Percentiles rank a stretch among this genome's conserved stretches.
These are phyloP conservation scores for Endomychus coccineus DNA, from an alignment of 2,888 invertebrate species.

Conservation along the genomic window DNA sequence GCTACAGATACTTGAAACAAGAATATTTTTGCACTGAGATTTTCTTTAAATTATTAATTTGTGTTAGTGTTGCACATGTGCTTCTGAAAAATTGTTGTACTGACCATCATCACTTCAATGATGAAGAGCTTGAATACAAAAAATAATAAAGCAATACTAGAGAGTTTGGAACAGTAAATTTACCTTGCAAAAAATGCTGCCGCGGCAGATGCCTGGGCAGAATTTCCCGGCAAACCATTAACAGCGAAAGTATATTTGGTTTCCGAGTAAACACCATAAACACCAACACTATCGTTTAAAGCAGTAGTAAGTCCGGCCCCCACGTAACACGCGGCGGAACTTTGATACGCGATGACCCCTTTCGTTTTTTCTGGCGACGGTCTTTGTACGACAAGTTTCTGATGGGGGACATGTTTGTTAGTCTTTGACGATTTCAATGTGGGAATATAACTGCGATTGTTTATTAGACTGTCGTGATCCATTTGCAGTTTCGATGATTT, in stretches of 20 bases:
- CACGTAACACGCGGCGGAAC: conserved; percentile 29
- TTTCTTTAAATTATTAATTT: too few relatives aligned
- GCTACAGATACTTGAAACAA: too few relatives aligned
- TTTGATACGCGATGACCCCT: conserved; percentile 30
- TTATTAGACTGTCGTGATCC: conserved; percentile 12
- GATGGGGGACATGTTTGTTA: conserved; percentile 2
- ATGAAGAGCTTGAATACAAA: too few relatives aligned
- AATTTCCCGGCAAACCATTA: conserved; percentile 46
- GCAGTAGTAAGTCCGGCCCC: conserved; percentile 24
- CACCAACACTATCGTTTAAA: conserved; percentile 15
- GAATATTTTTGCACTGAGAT: too few relatives aligned
- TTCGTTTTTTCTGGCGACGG: conserved; percentile 6
- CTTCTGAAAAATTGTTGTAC: too few relatives aligned
- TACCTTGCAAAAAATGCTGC: conserved; percentile 56
- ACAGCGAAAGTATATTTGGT: conserved; percentile 51
- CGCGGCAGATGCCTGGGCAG: conserved; percentile 51
- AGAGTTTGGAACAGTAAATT: conserved; percentile 26
- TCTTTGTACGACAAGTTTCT: neutral
- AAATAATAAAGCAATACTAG: too few relatives aligned
- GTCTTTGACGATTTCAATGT: conserved; percentile 3
- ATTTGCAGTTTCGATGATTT: conserved; percentile 8
- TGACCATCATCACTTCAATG: too few relatives aligned
- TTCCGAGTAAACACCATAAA: conserved; percentile 43
- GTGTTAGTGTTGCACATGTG: too few relatives aligned
- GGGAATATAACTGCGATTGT: conserved; percentile 6